Percentiles rank a stretch among this genome's conserved stretches.
Evolutionary conservation across 2,113 vertebrate species (phyloP).

Genomic region (Agapornis roseicollis): DNA sequence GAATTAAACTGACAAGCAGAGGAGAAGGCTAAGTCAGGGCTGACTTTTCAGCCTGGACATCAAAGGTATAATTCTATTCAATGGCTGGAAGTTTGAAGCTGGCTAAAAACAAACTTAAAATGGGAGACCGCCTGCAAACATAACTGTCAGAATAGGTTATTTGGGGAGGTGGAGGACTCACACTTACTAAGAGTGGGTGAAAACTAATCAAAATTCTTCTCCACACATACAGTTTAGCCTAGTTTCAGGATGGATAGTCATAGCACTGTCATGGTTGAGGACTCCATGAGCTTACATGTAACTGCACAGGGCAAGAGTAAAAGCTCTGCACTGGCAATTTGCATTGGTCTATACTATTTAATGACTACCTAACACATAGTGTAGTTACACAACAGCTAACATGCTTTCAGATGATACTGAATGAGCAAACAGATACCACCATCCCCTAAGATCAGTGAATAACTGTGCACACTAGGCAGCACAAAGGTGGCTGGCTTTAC

Average conservation of each 20-base stretch:
- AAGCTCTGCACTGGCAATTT: background rate
- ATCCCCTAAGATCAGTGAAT: background rate
- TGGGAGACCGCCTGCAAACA: background rate
- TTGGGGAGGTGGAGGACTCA: background rate
- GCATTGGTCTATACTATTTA: background rate
- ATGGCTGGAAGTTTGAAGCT: background rate
- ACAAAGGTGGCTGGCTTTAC: background rate
- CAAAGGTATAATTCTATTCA: background rate
- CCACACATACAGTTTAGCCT: background rate
- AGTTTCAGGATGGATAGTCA: background rate
- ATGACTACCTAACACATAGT: background rate
- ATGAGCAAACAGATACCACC: background rate
- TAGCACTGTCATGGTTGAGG: background rate
- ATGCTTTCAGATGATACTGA: background rate
- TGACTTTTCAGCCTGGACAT: background rate
- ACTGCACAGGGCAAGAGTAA: background rate
- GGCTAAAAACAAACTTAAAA: background rate
- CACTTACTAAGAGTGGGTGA: background rate
- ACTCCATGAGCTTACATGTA: fast-evolving
- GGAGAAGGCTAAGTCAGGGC: background rate
- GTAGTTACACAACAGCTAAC: background rate
- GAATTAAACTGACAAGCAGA: background rate
- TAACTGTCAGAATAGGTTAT: background rate
- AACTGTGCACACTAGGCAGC: background rate
- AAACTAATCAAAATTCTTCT: background rate